These are phyloP conservation scores for Homalodisca vitripennis DNA, from an alignment of 1,140 invertebrate species.

Conservation along the genomic window DNA sequence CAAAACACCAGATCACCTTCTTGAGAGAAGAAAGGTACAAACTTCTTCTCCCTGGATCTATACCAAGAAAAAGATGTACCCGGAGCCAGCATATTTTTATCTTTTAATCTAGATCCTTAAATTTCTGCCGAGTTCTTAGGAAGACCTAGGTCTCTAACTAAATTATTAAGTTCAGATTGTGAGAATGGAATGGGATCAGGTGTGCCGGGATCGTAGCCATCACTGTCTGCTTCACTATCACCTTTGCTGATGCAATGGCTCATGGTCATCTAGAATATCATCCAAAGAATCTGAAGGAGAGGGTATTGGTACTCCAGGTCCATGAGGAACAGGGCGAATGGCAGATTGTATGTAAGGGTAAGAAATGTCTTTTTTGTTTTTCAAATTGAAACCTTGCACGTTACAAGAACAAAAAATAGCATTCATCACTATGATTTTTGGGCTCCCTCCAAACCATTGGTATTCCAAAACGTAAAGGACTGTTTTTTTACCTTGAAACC, in stretches of 20 bases:
- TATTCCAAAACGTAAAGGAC: slow-evolving; percentile 32
- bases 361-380: too few species aligned
- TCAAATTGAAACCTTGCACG: too few species aligned
- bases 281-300: too few species aligned
- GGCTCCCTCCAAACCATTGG: too few species aligned
- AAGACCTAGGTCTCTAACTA: slow-evolving; percentile 35
- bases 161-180: slow-evolving; percentile 27
- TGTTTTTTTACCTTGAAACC: too few species aligned
- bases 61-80: slow-evolving; percentile 23
- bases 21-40: slow-evolving; percentile 29
- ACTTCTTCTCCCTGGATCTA: slow-evolving; percentile 31
- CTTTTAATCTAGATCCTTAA: slow-evolving; percentile 35
- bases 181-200: slow-evolving; percentile 14
- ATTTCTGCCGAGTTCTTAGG: slow-evolving; percentile 32
- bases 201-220: slow-evolving; percentile 6
- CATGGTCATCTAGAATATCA: too few species aligned
- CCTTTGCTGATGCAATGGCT: too few species aligned
- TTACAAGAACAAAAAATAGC: too few species aligned
- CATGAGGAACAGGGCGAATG: too few species aligned
- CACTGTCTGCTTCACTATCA: slow-evolving; percentile 9
- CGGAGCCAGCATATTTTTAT: slow-evolving; percentile 33
- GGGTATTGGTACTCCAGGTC: too few species aligned
- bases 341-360: too few species aligned
- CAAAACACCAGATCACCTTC: slow-evolving; percentile 34
- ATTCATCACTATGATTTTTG: too few species aligned